Base-by-base conservation (phyloP, 1,140 invertebrate species). In the Bicyclus anynana region DNA sequence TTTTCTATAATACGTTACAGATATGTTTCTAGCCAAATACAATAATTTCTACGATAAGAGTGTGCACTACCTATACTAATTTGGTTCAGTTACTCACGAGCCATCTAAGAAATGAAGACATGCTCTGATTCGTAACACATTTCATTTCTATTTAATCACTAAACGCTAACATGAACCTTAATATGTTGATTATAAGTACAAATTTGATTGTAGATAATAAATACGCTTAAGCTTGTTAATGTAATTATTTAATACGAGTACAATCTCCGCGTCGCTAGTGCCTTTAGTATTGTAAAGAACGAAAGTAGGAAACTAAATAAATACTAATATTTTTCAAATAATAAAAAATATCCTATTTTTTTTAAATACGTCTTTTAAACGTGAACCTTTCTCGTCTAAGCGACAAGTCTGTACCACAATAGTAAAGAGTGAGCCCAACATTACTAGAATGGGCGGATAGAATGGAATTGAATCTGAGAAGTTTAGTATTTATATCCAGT, bases 61-160 rank as follows among this genome's bases (percentile, higher is more conserved):
- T 44, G 42, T 44, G 21, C 17, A 44, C 20, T 23, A n/a, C n/a
- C n/a, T n/a, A 23, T n/a, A 44, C 17, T 53, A 53, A 53, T 53
- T 53, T 40, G 21, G 40, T 53, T 27, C 26, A 42, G 51, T 44
- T 42, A 38, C 51, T 53, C 38, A 27, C 13, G 47, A 37, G 35
- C 33, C 49, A n/a, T 21, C 12, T 18, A 21, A 44, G 42, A 20
- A 20, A 44, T 29, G 20, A 17, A 26, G 51, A 38, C 26, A 53
- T 42, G 51, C 51, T 53, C 51, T 44, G 40, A 40, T 53, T 53
- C 37, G 21, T 17, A 21, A 44, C 51, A 53, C 51, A 40, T 53
- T 53, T 53, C 51, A 42, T 53, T 53, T 53, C 51, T 53, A 40
- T 40, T 29, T 17, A 14, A 44, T 37, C 16, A 23, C n/a, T 23